phyloP scores from a whole-genome alignment of 2,113 vertebrate species.

The Oreochromis spilurus region DNA sequence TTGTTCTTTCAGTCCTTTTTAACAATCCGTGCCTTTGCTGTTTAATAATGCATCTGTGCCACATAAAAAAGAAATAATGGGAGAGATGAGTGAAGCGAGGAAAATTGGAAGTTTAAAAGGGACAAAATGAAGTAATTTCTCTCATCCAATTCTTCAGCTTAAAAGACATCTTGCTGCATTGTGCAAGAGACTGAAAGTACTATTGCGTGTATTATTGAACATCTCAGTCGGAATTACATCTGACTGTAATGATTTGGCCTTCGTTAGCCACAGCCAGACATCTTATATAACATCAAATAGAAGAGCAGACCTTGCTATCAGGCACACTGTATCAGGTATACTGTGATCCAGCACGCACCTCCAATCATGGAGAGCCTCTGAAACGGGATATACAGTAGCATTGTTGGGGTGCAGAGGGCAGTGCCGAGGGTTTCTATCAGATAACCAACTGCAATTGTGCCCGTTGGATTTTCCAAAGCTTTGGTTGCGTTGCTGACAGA shows the following conservation, averaged over 20 bases:
- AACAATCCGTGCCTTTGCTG: not conserved
- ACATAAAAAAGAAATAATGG: not conserved
- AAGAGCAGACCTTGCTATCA: slow-evolving; percentile 32
- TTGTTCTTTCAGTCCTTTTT: slow-evolving; percentile 12
- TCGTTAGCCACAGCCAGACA: slow-evolving; percentile 1
- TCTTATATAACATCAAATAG: slow-evolving; percentile 38
- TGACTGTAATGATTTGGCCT: not conserved
- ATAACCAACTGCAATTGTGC: slow-evolving; percentile 47
- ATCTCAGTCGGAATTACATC: not conserved
- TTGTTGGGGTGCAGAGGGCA: slow-evolving; percentile 58
- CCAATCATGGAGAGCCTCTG: slow-evolving; percentile 30
- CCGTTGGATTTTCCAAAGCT: slow-evolving; percentile 44
- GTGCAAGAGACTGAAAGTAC: not conserved
- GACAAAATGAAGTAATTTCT: not conserved
- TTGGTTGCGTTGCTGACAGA: slow-evolving; percentile 51
- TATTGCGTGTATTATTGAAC: not conserved
- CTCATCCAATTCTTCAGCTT: not conserved
- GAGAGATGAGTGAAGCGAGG: not conserved
- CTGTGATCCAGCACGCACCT: slow-evolving; percentile 23
- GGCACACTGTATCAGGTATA: slow-evolving; percentile 47
- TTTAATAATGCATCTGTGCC: not conserved
- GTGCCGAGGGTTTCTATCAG: slow-evolving; percentile 52
- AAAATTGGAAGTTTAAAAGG: not conserved
- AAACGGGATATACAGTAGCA: slow-evolving; percentile 51
- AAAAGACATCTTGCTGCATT: not conserved